Percentiles rank a stretch among this genome's conserved stretches.
These are phyloP conservation scores for Diorhabda carinulata DNA, from an alignment of 1,140 invertebrate genomes.

Conservation along the genomic window DNA sequence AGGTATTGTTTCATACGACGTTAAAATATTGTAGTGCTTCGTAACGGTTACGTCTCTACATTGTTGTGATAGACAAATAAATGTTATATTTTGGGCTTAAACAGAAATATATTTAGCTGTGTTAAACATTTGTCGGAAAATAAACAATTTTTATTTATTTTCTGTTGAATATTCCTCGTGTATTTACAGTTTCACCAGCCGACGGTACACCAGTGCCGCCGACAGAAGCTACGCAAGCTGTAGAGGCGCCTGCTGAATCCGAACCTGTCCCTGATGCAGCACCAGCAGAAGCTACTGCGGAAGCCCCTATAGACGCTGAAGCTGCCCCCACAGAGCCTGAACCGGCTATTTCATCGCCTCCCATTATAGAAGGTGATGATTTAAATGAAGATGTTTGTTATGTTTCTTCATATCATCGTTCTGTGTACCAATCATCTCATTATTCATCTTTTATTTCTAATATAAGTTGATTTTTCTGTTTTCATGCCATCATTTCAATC, in stretches of 20 bases:
- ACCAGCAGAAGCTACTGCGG: constrained; percentile 23
- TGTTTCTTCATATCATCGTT: constrained; percentile 5
- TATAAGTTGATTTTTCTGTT: background rate
- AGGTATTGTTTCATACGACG: constrained; percentile 15
- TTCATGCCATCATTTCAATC: no score
- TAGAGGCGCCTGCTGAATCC: constrained; percentile 22
- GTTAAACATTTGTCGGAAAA: no score
- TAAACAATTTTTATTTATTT: no score
- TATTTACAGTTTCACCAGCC: background rate
- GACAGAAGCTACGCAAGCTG: constrained; percentile 19
- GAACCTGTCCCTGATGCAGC: constrained; percentile 31
- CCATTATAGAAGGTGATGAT: constrained; percentile 22
- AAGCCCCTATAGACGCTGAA: constrained; percentile 20
- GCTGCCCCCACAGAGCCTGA: constrained; percentile 13
- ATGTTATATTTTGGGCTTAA: no score
- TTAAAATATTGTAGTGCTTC: no score
- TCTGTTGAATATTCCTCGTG: no score
- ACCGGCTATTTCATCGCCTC: constrained; percentile 8
- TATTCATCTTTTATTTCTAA: constrained; percentile 1
- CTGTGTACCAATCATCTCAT: constrained; percentile 3
- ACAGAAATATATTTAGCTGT: no score
- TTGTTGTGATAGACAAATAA: no score
- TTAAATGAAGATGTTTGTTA: constrained; percentile 7
- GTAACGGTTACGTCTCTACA: no score
- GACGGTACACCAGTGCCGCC: constrained; percentile 9